Evolutionary conservation across 1,140 invertebrate genomes (phyloP), one percentile per base, ranked within the genome.

Genomic region (Heliconius congener): DNA sequence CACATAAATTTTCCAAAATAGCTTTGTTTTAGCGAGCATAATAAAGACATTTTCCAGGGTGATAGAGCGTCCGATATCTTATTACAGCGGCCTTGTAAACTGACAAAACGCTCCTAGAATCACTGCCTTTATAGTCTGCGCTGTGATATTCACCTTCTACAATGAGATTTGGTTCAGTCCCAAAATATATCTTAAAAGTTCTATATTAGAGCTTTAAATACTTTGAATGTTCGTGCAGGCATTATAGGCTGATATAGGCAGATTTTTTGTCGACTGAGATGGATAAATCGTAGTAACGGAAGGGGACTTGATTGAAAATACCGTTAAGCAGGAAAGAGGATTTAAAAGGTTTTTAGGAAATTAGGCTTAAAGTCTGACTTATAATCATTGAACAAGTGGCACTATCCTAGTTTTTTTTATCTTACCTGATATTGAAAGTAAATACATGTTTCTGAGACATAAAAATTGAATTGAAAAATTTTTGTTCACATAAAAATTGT

Each of bases 21-120:
- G 76, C 82, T 86, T 87, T 88, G 84, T 90, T 87, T 84, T 81
- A 85, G 82, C 78, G 78, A 86, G 80, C 82, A 86, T 91, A 88
- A 91, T 89, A 89, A 88, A 90, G 84, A 88, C 86, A 87, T 91
- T 90, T 90, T 88, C 87, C 88, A 88, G 84, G 78, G 85, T 84
- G 88, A 91, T 90, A 90, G 86, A 90, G 86, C 85, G 88, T 88
- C 88, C 90, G 86, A 90, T 91, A 90, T 91, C 90, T 89, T 91
- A 90, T 91, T 91, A 92, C 85, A 83, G 86, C 85, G 85, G 82
- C 86, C 88, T 88, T 92, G 88, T 91, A 89, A 92, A 91, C 85
- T 89, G 86, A 88, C 85, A 86, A 86, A 88, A 89, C 86, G 87
- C 87, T 90, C 84, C 86, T 89, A 87, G 86, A 89, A 89, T 91